Evolutionary conservation across 2,797 vertebrate species (phyloP).

Genomic region (Erpetoichthys calabaricus): DNA sequence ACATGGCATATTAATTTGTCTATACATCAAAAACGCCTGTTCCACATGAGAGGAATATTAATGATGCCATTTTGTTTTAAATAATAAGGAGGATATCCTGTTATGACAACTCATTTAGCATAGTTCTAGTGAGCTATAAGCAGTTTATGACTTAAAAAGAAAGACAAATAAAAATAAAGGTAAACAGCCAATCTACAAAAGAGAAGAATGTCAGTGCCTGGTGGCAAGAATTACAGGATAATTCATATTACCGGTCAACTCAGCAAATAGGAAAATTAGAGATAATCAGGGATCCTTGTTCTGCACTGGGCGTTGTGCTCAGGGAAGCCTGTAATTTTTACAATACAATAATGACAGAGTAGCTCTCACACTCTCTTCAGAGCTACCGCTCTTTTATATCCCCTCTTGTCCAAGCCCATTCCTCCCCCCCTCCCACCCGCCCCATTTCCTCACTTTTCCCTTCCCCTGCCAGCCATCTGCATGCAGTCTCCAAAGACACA

Average conservation of each 20-base stretch:
- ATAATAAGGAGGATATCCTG: neutral
- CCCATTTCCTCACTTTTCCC: constrained; percentile 7
- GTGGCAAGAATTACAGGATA: neutral
- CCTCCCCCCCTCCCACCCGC: constrained; percentile 1
- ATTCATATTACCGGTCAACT: constrained; percentile 6
- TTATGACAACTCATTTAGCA: neutral
- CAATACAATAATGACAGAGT: constrained; percentile 19
- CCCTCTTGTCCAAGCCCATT: neutral
- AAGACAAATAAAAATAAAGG: neutral
- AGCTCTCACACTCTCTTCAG: constrained; percentile 3
- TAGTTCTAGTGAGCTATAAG: constrained; percentile 2
- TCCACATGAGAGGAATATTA: neutral
- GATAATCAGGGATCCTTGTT: constrained; percentile 8
- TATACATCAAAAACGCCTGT: constrained; percentile 1
- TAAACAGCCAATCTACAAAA: neutral
- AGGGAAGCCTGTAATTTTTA: constrained; percentile 12
- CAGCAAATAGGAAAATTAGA: constrained; percentile 9
- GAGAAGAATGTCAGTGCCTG: neutral
- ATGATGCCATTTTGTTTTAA: constrained; percentile 1
- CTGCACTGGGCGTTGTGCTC: neutral
- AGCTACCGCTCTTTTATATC: neutral
- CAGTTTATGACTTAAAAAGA: neutral
- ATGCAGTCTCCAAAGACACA: constrained; percentile 6
- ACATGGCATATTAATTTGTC: constrained; percentile 1
- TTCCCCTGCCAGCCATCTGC: constrained; percentile 5